Conservation (phyloP, 2,888 invertebrate genomes). For the Rhingia campestris region DNA sequence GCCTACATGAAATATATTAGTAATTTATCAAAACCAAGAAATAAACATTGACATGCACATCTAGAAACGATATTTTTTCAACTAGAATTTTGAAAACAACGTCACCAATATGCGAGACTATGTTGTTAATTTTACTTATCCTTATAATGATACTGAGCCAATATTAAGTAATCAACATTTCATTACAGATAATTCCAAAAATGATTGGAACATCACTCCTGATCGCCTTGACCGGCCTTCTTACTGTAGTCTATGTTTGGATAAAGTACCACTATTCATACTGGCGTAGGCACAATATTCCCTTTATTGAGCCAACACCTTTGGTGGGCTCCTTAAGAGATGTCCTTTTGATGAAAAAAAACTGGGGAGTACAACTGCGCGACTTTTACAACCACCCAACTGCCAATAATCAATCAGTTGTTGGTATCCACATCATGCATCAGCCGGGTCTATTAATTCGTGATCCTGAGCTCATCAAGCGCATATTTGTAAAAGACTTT, state of each 20-base stretch:
- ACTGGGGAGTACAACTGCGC: slow-evolving; percentile 77
- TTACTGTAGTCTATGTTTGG: slow-evolving; percentile 14
- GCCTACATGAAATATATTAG: no score
- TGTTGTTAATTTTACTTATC: no score
- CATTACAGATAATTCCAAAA: neutral
- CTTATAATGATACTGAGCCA: no score
- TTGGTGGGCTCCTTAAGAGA: slow-evolving; percentile 81
- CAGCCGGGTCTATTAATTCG: slow-evolving; percentile 81
- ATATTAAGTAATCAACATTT: neutral
- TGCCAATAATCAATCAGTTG: slow-evolving; percentile 74
- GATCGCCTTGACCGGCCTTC: neutral
- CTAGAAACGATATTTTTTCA: no score
- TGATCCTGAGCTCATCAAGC: slow-evolving; percentile 82
- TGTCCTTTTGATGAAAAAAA: slow-evolving; percentile 76
- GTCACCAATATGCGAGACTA: no score
- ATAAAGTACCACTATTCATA: neutral
- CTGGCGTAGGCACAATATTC: slow-evolving; percentile 71
- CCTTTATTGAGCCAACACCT: slow-evolving; percentile 78
- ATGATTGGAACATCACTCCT: neutral
- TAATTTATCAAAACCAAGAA: no score
- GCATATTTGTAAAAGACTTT: slow-evolving; percentile 83
- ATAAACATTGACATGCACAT: no score
- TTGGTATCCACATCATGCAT: slow-evolving; percentile 81
- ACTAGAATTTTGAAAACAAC: no score
- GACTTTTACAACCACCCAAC: slow-evolving; percentile 77